phyloP scores from a whole-genome alignment of 2,113 vertebrate genomes.

The Boulengeromyrus knoepffleri region DNA sequence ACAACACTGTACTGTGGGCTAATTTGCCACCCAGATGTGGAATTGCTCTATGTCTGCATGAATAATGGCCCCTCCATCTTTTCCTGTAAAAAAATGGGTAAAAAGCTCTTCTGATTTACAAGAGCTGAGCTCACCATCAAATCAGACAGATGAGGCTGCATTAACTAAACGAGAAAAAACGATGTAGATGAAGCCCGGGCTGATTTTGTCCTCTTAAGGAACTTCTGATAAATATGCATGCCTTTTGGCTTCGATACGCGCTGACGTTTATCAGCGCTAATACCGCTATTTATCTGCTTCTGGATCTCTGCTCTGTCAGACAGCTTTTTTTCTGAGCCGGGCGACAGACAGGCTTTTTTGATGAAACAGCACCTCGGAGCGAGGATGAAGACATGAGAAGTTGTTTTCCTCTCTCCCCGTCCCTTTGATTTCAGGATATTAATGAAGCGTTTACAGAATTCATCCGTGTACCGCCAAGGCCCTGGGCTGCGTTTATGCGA shows the following conservation, averaged over 20 bases:
- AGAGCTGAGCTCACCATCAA: not conserved
- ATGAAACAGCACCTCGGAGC: not conserved
- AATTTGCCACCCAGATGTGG: not conserved
- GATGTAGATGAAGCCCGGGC: not conserved
- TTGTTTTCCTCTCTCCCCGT: not conserved
- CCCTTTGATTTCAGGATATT: not conserved
- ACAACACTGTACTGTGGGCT: not conserved
- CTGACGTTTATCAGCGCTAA: not conserved
- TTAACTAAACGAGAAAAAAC: not conserved
- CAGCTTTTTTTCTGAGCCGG: not conserved
- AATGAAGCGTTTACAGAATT: not conserved
- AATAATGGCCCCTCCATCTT: not conserved
- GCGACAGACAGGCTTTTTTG: not conserved
- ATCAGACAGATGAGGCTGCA: not conserved
- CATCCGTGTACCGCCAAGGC: not conserved
- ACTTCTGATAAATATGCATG: slow-evolving; percentile 8
- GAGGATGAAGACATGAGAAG: not conserved
- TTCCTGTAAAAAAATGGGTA: not conserved
- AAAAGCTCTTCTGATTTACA: not conserved
- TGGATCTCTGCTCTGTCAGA: not conserved
- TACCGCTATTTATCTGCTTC: not conserved
- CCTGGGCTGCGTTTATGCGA: not conserved
- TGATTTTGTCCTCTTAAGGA: not conserved
- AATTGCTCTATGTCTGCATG: not conserved
- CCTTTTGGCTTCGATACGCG: not conserved